Evolutionary conservation across 2,797 vertebrate genomes (phyloP), one percentile per base, ranked within the genome.

Genomic region (Discoglossus pictus): DNA sequence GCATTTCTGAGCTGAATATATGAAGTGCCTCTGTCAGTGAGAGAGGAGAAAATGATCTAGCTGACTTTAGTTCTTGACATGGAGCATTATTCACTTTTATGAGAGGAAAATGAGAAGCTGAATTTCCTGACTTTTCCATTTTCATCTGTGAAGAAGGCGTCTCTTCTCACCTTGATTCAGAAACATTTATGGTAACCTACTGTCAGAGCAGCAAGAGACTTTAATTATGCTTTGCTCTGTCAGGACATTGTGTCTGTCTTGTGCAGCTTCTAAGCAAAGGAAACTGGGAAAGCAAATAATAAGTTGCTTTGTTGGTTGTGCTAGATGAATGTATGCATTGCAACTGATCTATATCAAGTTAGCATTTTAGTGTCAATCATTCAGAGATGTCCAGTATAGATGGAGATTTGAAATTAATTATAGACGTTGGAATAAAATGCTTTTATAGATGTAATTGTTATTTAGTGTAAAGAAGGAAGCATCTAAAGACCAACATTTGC

Each of bases 141-240:
- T 71, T 71, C 53, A 58, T 71, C 68, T 71, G 68, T 71, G 53
- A 62, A 71, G 68, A 63, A 64, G 60, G 68, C 68, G 61, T 71
- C 52, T 64, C 53, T 51, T 55, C 68, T 71, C 68, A 71, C 68
- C 68, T 71, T 71, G 60, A 71, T 71, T 71, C 68, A 50, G 68
- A 71, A 71, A 63, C 68, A 71, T 71, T 71, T 71, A 71, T 71
- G 68, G 61, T 71, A 63, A 71, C 68, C 61, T 58, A 63, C 61
- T 63, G 68, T 71, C 68, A 71, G 51, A 71, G 68, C 58, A 47
- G 48, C 61, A 64, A 71, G 61, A 64, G 52, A 71, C 60, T 64
- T 70, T 70, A 70, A 70, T 70, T 64, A 71, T 2, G 36, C 44
- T 56, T 51, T 64, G 68, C 60, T 58, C 60, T 63, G 60, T 62